Evolutionary conservation across 2,888 invertebrate genomes (phyloP).

Genomic region (Uropetala carovei): DNA sequence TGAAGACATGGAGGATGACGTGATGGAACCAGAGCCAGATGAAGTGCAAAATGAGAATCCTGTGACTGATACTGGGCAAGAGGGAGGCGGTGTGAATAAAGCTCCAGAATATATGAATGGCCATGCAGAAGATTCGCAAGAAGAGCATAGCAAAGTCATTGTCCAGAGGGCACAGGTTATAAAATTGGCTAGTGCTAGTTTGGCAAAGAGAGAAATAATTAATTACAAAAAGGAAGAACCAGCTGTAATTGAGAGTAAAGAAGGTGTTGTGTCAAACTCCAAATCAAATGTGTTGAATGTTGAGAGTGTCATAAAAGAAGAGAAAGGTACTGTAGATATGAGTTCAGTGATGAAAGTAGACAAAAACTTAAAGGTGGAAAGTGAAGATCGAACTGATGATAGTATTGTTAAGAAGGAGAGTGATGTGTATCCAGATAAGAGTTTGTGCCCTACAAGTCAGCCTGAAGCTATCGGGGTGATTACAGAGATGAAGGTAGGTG

Average conservation of each 20-base stretch:
- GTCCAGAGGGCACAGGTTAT: constrained; percentile 56
- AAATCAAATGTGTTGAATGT: too few species aligned
- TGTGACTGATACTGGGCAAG: constrained; percentile 37
- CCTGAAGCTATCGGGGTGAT: background rate
- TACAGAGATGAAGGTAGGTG: constrained; percentile 18
- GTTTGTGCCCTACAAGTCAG: background rate
- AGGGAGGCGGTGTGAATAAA: constrained; percentile 67
- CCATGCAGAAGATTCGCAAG: constrained; percentile 68
- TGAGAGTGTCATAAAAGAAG: background rate
- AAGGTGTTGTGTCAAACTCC: background rate
- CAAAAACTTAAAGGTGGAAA: constrained; percentile 67
- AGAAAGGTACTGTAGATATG: background rate
- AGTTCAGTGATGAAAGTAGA: background rate
- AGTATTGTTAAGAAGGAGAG: background rate
- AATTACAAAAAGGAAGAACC: constrained; percentile 66
- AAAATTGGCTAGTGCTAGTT: constrained; percentile 22
- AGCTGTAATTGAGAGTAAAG: constrained; percentile 13
- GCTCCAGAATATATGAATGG: constrained; percentile 70
- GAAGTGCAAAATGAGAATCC: constrained; percentile 56
- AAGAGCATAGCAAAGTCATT: constrained; percentile 68
- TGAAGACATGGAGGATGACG: constrained; percentile 75
- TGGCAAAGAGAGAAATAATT: background rate
- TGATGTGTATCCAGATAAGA: background rate
- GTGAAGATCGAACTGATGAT: constrained; percentile 68
- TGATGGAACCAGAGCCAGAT: constrained; percentile 48